Base-by-base conservation (phyloP, 2,797 vertebrate species). In the Setipinna tenuifilis region DNA sequence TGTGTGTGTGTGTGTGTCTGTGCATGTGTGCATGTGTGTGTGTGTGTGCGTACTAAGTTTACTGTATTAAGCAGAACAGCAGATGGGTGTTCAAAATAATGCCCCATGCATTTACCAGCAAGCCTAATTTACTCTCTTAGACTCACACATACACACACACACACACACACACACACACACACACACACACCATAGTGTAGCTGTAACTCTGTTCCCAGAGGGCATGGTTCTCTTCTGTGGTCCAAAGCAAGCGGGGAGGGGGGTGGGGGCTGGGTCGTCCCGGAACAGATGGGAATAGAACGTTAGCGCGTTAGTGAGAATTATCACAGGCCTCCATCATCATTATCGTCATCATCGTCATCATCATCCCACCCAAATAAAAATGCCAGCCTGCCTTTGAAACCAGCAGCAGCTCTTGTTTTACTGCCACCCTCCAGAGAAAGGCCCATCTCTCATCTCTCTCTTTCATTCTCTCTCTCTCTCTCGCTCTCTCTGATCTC, bases 1-100 rank as follows among this genome's bases (percentile, higher is more conserved):
- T 75, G 68, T 75, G 68, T 41, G 35, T 78, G 31, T 89, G 88
- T 89, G 86, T 89, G 87, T 78, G 71, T 44, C 31, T 41, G 31
- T 78, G 65, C 31, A 25, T 68, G 23, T 68, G 62, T 31, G 6
- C 6, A 21, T 68, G 62, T 68, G 62, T 28, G 10, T 62, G 61
- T 62, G 61, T n/a, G 7, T 25, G 21, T 62, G n/a, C 4, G 61
- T 62, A 21, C 0, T 68, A 4, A 6, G 23, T 25, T 3, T 65
- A 65, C 10, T 28, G 12, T 65, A 25, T 12, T 1, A 28, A 10
- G 23, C 62, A 28, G 62, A 65, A 65, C 23, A 65, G 23, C 62
- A 65, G 62, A 10, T 65, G 62, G 62, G 62, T 25, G 23, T 65
- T 23, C 62, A 28, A 62, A 62, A 62, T 12, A n/a, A 23, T n/a